Percentiles rank a stretch among this genome's conserved stretches.
phyloP scores from a whole-genome alignment of 2,797 vertebrate species.

The Zonotrichia albicollis region DNA sequence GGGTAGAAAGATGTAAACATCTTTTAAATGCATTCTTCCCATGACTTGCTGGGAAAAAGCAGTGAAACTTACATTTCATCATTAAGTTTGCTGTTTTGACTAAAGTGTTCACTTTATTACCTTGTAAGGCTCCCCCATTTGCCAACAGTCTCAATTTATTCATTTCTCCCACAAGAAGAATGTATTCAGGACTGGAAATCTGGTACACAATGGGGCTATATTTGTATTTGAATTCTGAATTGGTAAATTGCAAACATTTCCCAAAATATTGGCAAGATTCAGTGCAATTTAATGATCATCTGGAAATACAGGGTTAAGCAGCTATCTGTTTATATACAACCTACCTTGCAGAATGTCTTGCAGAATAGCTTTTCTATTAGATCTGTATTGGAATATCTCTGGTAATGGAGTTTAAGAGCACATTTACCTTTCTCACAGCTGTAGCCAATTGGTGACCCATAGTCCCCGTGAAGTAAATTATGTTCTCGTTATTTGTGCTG shows the following conservation, averaged over 20 bases:
- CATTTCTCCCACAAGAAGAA: not conserved
- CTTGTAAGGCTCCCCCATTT: not conserved
- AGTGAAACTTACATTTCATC: not conserved
- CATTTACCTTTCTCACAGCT: not conserved
- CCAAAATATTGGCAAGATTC: not conserved
- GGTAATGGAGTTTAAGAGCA: not conserved
- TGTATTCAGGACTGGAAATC: not conserved
- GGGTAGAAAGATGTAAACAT: not conserved
- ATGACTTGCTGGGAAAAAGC: not conserved
- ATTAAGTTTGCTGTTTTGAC: not conserved
- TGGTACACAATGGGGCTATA: not conserved
- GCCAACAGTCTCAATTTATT: not conserved
- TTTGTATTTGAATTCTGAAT: not conserved
- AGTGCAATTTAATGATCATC: not conserved
- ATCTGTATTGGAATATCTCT: not conserved
- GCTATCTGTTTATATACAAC: not conserved
- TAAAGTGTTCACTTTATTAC: not conserved
- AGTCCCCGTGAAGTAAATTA: not conserved
- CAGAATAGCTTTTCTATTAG: not conserved
- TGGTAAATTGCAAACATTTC: not conserved
- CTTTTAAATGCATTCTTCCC: not conserved
- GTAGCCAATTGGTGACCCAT: not conserved
- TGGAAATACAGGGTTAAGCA: not conserved
- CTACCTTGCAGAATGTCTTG: not conserved
- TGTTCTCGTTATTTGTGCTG: not conserved